A percentile compares a stretch with the other conserved stretches of the same genome.
Evolutionary conservation across 2,888 invertebrate species (phyloP).

Genomic region (Rhogogaster chlorosoma): DNA sequence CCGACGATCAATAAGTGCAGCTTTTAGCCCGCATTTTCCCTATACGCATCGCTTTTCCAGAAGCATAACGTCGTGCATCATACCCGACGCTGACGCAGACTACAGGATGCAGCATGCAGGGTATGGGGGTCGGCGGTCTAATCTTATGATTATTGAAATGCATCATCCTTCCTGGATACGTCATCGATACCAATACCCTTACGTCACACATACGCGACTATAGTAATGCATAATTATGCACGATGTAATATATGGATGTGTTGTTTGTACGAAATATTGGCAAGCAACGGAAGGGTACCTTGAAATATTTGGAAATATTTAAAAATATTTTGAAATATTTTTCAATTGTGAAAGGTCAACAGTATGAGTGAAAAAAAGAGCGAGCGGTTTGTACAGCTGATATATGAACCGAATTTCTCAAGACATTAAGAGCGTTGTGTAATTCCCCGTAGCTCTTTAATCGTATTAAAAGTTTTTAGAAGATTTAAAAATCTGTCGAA

Average conservation of each 20-base stretch:
- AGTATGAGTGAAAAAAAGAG: neutral
- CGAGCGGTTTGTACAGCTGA: neutral
- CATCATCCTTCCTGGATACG: neutral
- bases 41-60: slow-evolving; percentile 18
- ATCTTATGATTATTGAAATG: neutral
- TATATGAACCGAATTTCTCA: neutral
- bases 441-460: neutral
- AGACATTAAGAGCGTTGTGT: neutral
- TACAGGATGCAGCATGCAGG: neutral
- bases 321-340: neutral
- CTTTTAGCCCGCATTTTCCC: slow-evolving; percentile 39
- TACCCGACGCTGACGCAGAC: neutral
- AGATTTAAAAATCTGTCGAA: neutral
- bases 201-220: neutral
- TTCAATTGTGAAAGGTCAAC: neutral
- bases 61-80: slow-evolving; percentile 21
- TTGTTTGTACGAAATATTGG: too few species aligned
- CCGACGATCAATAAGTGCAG: slow-evolving; percentile 48
- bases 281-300: too few species aligned
- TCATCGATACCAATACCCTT: neutral
- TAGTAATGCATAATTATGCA: neutral
- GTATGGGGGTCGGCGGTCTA: neutral
- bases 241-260: neutral
- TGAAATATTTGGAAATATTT: too few species aligned
- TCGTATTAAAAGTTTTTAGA: neutral